Evolutionary conservation across 2,113 vertebrate species (phyloP), one percentile per base, ranked within the genome.

Genomic region (Acanthisitta chloris): DNA sequence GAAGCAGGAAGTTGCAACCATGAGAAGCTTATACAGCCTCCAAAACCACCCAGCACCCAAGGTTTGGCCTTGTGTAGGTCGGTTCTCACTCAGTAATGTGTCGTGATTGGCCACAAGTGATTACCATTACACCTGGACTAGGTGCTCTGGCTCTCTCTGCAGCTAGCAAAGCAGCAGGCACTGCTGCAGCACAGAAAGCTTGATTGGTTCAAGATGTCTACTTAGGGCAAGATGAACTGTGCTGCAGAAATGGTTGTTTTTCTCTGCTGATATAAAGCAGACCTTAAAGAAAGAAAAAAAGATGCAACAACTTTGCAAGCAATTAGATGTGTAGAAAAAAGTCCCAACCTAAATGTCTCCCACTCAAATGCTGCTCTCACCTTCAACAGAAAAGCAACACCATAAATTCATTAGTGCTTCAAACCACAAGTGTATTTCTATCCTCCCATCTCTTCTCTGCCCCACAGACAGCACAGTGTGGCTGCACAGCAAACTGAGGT

Each of bases 101-200:
- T 28, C 2, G 1, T 0, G 3, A 33, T 24, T 65, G 84, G 79
- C 49, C 80, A 40, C 43, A 28, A 11, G 14, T 0, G 1, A 55
- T 36, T 24, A 40, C 28, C 38, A 18, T 26, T 15, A 58, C 65
- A 88, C 14, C 31, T 69, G 38, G 48, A 55, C 9, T 15, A 43
- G 61, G 31, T 52, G 71, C 6, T 14, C 26, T 48, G 52, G 34
- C 20, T 10, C 48, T 52, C 31, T 59, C 20, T 45, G 43, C 31
- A 67, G 65, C 33, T 71, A 48, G 28, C 29, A 24, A 14, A 77
- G 86, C 5, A 90, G 57, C 43, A 85, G 58, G 71, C 31, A 18
- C 57, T 80, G 77, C 71, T 17, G 59, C 31, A 49, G n/a, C 62
- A 58, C 45, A 40, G 61, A 65, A 86, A 93, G 52, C 57, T 84